These are phyloP conservation scores for Rhynchopsitta pachyrhyncha DNA, from an alignment of 2,113 vertebrate genomes.

Conservation along the genomic window DNA sequence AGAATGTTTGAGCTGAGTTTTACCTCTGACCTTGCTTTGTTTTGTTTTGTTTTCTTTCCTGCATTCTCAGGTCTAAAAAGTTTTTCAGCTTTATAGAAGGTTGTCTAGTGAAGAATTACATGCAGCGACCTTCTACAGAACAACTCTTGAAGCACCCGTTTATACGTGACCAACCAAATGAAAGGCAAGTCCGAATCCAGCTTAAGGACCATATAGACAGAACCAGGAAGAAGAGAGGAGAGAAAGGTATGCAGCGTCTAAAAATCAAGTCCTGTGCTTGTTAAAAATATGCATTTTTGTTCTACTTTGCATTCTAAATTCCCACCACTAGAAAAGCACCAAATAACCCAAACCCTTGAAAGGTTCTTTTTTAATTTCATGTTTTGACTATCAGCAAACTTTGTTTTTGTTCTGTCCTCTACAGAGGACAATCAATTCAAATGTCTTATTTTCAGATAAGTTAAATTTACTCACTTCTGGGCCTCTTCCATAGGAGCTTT, in stretches of 20 bases:
- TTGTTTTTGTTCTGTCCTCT: background rate
- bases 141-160: slow-evolving; percentile 96
- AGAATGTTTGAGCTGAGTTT: background rate
- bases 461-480: background rate
- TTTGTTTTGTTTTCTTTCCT: background rate
- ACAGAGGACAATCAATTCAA: background rate
- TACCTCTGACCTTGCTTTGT: background rate
- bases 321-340: background rate
- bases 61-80: slow-evolving; percentile 90
- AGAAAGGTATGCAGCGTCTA: slow-evolving; percentile 85
- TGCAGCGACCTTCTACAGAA: slow-evolving; percentile 93
- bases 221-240: slow-evolving; percentile 97
- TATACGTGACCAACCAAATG: slow-evolving; percentile 97
- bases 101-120: slow-evolving; percentile 99
- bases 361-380: background rate
- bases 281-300: background rate
- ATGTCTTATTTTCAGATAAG: background rate
- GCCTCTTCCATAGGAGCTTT: background rate
- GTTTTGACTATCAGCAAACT: background rate
- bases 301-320: background rate
- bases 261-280: background rate
- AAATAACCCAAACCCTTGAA: background rate
- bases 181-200: slow-evolving; percentile 98
- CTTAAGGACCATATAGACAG: slow-evolving; percentile 99
- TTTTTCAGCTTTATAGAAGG: slow-evolving; percentile 99